Evolutionary conservation across 2,888 invertebrate genomes (phyloP).

Genomic region (Congeria kusceri): DNA sequence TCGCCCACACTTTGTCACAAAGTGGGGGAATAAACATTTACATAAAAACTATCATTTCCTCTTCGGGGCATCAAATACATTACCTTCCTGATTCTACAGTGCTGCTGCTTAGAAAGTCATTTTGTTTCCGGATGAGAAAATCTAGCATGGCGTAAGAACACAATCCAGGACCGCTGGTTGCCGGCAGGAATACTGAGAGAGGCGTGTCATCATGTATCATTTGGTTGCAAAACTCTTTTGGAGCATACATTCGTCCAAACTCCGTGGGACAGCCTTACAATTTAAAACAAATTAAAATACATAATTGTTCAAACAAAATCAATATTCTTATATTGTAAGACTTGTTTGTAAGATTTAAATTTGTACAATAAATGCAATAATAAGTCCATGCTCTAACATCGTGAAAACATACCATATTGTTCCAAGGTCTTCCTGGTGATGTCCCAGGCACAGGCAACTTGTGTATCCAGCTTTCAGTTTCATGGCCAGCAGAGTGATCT

Average conservation of each 20-base stretch:
- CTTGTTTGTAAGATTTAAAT: background rate
- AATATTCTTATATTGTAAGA: background rate
- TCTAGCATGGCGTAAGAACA: constrained; percentile 75
- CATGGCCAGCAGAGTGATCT: constrained; percentile 6
- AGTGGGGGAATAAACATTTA: too few species aligned
- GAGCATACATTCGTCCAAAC: constrained; percentile 57
- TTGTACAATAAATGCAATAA: too few species aligned
- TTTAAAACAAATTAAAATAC: background rate
- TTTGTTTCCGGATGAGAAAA: constrained; percentile 74
- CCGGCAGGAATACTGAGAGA: constrained; percentile 61
- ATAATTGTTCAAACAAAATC: background rate
- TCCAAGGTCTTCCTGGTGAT: background rate
- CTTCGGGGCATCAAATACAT: background rate
- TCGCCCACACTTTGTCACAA: too few species aligned
- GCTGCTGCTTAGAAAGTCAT: constrained; percentile 72
- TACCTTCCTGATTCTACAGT: constrained; percentile 39
- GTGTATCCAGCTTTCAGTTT: background rate
- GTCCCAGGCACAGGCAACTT: constrained; percentile 11
- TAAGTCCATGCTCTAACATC: too few species aligned
- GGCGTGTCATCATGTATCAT: constrained; percentile 47
- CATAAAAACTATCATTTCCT: background rate
- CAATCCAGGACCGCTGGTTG: constrained; percentile 68
- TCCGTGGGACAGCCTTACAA: constrained; percentile 46
- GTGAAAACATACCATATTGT: background rate
- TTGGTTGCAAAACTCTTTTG: constrained; percentile 59